Evolutionary conservation across 2,113 vertebrate species (phyloP), one percentile per base, ranked within the genome.

Genomic region (Leucoraja erinaceus): DNA sequence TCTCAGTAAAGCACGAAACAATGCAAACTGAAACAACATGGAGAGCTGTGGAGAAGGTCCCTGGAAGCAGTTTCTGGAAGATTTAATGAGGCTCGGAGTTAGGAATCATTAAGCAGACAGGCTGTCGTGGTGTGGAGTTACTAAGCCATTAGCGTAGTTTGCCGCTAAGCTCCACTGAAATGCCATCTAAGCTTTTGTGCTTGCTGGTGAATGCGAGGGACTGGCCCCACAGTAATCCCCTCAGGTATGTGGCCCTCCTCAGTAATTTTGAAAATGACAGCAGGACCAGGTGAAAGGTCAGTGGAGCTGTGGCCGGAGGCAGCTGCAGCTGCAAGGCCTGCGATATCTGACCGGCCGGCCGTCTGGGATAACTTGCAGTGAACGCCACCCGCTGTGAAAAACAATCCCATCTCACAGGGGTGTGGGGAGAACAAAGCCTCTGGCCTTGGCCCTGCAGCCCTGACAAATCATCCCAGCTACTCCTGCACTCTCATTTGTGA

Each of bases 261-360:
- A 94, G 95, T 94, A 95, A 95, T 96, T 96, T 96, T 96, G 95
- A 95, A 94, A 93, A 96, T 95, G 96, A 96, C 96, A 97, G 96
- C 96, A 96, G 96, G 95, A 93, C 94, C 94, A 94, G 96, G 96
- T 95, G 95, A 97, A 95, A 96, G 97, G 96, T 97, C 97, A 96
- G n/a, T 18, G 94, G 95, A 95, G 96, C 95, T 93, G 70, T 94
- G 96, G 95, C 96, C 96, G 95, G 95, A 94, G 95, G 96, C 94
- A 96, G 96, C 95, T 96, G 96, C 95, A 96, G 95, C 90, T 70
- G 14, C 93, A 95, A 93, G 94, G 95, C 95, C 95, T 31, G 0
- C 93, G 94, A 95, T 94, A 95, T 5, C 94, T 95, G 93, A 95
- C 96, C 95, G 56, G 96, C 95, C 95, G 92, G 94, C 95, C 95